Conservation (phyloP, 2,797 vertebrate species). For the Phaenicophaeus curvirostris region DNA sequence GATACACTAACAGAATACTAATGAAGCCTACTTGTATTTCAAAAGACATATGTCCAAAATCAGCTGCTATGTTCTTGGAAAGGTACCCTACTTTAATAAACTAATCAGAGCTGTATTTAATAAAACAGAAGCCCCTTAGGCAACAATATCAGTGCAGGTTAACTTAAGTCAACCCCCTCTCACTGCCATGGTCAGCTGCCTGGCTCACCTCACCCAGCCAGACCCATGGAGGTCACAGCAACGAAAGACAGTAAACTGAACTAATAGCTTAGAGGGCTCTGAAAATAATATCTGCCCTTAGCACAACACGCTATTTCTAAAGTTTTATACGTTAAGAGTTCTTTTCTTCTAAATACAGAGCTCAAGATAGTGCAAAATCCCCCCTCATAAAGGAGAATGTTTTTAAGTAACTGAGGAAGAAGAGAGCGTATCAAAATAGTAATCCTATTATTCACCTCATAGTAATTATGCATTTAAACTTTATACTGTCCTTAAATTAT, state of each 20-base stretch:
- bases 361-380: not conserved
- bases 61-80: constrained; percentile 8
- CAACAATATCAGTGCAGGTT: not conserved
- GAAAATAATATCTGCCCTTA: constrained; percentile 22
- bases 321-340: not conserved
- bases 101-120: constrained; percentile 21
- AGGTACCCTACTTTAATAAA: constrained; percentile 16
- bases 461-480: not conserved
- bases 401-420: not conserved
- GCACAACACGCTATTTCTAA: not conserved
- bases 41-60: constrained; percentile 8
- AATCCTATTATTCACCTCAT: not conserved
- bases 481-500: not conserved
- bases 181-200: not conserved
- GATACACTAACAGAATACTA: not conserved
- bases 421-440: not conserved
- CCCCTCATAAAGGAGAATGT: not conserved
- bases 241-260: not conserved
- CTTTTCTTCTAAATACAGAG: not conserved
- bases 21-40: constrained; percentile 28
- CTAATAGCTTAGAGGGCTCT: not conserved
- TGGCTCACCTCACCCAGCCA: not conserved
- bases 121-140: not conserved
- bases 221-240: not conserved
- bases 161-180: not conserved